Evolutionary conservation across 2,113 vertebrate genomes (phyloP), one percentile per base, ranked within the genome.

Genomic region (Nansenia antarctica): DNA sequence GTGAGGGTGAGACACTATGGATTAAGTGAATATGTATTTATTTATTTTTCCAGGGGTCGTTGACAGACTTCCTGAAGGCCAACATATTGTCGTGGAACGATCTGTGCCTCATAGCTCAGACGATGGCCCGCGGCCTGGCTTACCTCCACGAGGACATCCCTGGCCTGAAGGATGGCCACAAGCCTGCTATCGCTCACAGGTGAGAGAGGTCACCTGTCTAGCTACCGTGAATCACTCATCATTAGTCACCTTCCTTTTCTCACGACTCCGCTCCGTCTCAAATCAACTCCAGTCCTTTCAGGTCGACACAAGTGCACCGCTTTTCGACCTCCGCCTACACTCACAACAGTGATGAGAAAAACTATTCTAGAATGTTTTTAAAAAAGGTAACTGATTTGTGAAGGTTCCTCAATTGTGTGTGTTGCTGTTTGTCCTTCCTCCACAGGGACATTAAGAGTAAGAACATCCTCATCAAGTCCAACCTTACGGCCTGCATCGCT

Each of bases 401-500:
- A 7, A 42, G 1, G 11, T 49, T 20, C 45, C n/a, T 20, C n/a
- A n/a, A 49, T 49, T 49, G n/a, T n/a, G 45, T 22, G 45, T n/a
- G 45, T 49, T 49, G n/a, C 4, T 20, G 45, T 22, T 49, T 2
- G n/a, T 5, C 32, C 30, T 32, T 24, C n/a, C 30, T 0, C 59
- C 62, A 69, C 82, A 99, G 98, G 94, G 98, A 99, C 87, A 98
- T 99, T 78, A 99, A 99, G 89, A 99, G 95, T 88, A 99, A 99
- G 92, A 99, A 99, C 0, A 93, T 99, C 71, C 91, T 99, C 73
- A 77, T 99, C 91, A 99, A 99, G 91, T 96, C 76, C 59, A 97
- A 97, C 73, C 93, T 99, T 76, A 96, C 96, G 0, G 96, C 94
- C 76, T 98, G 97, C 74, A 91, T 99, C 42, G 97, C 96, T 60